Conservation (phyloP, 35 echinoderm and acorn worm genomes). For the Anneissia japonica region DNA sequence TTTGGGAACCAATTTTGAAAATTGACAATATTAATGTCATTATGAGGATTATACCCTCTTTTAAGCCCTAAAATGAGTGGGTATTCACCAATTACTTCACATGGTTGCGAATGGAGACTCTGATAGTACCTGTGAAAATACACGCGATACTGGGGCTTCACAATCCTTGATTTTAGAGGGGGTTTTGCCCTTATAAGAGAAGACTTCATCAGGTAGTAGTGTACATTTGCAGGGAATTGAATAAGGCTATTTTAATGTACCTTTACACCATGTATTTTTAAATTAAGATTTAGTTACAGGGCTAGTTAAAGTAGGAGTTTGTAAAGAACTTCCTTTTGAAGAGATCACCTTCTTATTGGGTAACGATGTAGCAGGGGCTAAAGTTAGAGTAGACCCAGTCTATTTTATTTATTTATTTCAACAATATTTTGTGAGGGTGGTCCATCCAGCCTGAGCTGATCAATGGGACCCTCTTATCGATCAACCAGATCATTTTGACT, state of each 20-base stretch:
- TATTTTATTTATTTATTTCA: no score
- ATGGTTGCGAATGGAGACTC: no score
- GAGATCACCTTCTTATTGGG: not conserved
- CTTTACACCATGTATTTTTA: not conserved
- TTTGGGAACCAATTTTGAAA: no score
- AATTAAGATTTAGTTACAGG: constrained; percentile 26
- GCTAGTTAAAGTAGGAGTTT: constrained; percentile 9
- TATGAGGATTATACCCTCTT: no score
- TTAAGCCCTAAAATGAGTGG: no score
- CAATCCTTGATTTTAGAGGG: constrained; percentile 5
- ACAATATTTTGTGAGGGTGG: no score
- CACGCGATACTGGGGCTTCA: constrained; percentile 15
- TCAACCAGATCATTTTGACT: no score
- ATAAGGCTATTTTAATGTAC: not conserved
- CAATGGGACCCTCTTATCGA: no score
- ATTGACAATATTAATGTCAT: no score
- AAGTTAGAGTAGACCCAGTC: not conserved
- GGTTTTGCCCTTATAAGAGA: constrained; percentile 18
- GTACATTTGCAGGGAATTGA: constrained; percentile 3
- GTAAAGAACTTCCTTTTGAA: constrained; percentile 8
- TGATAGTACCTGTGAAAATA: constrained; percentile 19
- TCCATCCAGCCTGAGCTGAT: no score
- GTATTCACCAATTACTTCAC: no score
- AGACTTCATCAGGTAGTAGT: not conserved
- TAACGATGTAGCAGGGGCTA: not conserved